Base-by-base conservation (phyloP, 1,140 invertebrate genomes). In the Drosophila littoralis region DNA sequence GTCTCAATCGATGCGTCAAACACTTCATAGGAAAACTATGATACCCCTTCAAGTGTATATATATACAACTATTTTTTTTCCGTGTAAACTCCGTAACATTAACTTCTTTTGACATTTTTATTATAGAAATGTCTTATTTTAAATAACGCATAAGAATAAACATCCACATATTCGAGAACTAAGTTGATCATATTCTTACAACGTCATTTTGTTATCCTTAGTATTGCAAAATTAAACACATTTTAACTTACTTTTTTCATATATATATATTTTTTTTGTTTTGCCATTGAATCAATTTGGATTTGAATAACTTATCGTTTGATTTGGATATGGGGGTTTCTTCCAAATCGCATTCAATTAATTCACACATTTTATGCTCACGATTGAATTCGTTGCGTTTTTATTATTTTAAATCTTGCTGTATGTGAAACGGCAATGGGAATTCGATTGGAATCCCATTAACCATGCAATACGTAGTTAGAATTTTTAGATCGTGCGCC, bases 381-480 rank as follows among this genome's bases (percentile, higher is more conserved):
- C 9, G 10, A 50, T 22, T 7, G 42, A 35, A 35, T 43, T 33
- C 63, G 32, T 38, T n/a, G 22, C 50, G n/a, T 15, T 28, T n/a
- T 43, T 28, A 28, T 28, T 28, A 28, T 28, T 28, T 28, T 51
- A 15, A 45, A 22, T 35, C 13, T 40, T 10, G 36, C 12, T 28
- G 8, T 36, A 60, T 33, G 38, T 6, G 9, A 52, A 61, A 52
- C 13, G 32, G 36, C 43, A 70, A 63, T 33, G 38, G 66, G 45
- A 79, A 75, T 61, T 68, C 22, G 71, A 70, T 86, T 68, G 79
- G 79, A 89, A 89, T 83, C 80, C 77, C 79, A 80, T 89, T 89
- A 88, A 69, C 70, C 75, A 81, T 51, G 61, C 66, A 86, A 86
- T 71, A 85, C 77, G 82, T 81, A 78, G 73, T 40, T 50, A 75